These are phyloP conservation scores for Meloidogyne floridensis DNA, from an alignment of 1,140 invertebrate genomes.

Conservation along the genomic window DNA sequence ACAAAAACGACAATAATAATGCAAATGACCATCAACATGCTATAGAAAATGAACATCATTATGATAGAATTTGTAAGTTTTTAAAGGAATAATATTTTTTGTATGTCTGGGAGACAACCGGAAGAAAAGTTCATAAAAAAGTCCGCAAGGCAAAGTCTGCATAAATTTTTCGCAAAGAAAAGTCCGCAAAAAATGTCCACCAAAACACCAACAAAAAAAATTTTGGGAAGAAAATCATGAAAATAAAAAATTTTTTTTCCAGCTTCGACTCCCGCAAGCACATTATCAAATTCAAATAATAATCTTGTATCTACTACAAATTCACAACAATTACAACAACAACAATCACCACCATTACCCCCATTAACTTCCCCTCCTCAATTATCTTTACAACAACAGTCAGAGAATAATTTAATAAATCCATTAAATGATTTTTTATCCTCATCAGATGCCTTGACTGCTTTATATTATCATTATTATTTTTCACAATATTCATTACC, in stretches of 20 bases:
- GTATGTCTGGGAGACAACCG: no score
- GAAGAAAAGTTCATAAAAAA: no score
- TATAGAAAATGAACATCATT: neutral
- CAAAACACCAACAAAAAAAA: no score
- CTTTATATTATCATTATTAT: neutral
- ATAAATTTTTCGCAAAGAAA: no score
- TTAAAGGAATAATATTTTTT: neutral
- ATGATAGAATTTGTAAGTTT: constrained; percentile 4
- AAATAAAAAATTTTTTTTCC: neutral
- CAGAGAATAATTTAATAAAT: neutral
- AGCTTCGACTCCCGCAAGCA: neutral
- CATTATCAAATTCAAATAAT: neutral
- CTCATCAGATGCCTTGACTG: neutral
- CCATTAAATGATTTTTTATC: neutral
- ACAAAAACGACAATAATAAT: neutral
- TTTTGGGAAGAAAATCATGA: no score
- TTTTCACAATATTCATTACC: constrained; percentile 6
- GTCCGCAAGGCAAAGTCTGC: no score
- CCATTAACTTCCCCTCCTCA: neutral
- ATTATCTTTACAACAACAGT: neutral
- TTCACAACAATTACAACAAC: no score
- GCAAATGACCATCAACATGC: neutral
- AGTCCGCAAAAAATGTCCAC: no score
- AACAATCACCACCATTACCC: neutral
- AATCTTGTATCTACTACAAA: no score